Base-by-base conservation (phyloP, 2,113 vertebrate species). In the Condylura cristata region DNA sequence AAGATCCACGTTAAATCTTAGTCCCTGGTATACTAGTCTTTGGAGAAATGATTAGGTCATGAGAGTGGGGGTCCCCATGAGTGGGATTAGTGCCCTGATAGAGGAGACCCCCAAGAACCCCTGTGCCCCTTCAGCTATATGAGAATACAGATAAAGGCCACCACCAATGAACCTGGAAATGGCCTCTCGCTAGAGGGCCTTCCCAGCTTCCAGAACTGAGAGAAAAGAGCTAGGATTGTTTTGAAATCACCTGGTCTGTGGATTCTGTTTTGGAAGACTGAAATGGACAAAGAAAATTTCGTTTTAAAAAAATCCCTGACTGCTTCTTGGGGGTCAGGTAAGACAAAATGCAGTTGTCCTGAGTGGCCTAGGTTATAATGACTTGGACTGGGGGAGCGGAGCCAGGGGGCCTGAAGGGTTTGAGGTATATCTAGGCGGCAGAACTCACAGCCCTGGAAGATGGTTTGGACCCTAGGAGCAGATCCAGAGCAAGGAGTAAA, bases 311-410 rank as follows among this genome's bases (percentile, higher is more conserved):
- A 44, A 26, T 61, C 65, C 66, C 26, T 17, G 63, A 58, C 26
- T 2, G 3, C 26, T 39, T n/a, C 6, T 37, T 8, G n/a, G 79
- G 13, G n/a, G 32, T 37, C 5, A 5, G 56, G 6, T 26, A 26
- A 6, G 56, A 75, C 1, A 22, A 46, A 9, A 8, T 13, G 84
- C 14, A 3, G 30, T 48, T 61, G 39, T 13, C 12, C 39, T 17
- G 7, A 4, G 51, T 0, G 4, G 37, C 51, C 53, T 28, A 14
- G 53, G 53, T 28, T 34, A 5, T 7, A 6, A 13, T 11, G 30
- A 46, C 51, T 3, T 8, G 68, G 39, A 12, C 11, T 68, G 13
- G 53, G 18, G n/a, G n/a, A n/a, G n/a, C n/a, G n/a, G 30, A n/a
- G 16, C 53, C 37, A n/a, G 85, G 32, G 53, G 60, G 39, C 30